Conservation (phyloP, 2,888 invertebrate genomes). For the Venustoraphidia nigricollis region DNA sequence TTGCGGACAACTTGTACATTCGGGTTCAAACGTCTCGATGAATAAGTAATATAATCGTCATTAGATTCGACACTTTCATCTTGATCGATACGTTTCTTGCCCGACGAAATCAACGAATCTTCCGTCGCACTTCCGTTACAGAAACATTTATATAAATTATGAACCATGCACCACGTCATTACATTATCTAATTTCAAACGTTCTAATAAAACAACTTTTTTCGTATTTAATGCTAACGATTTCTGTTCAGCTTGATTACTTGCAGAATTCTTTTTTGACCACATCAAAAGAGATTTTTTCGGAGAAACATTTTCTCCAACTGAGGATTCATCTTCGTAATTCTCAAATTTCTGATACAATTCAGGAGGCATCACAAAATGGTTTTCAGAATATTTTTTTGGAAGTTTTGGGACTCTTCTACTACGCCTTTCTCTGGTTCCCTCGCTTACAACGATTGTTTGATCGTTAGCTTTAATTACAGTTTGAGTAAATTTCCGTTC, state of each 20-base stretch:
- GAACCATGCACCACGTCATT: slow-evolving; percentile 49
- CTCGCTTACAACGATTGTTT: slow-evolving; percentile 44
- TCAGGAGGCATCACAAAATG: slow-evolving; percentile 21
- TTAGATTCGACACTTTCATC: neutral
- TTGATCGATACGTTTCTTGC: neutral
- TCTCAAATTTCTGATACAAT: slow-evolving; percentile 12
- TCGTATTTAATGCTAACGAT: too few species aligned
- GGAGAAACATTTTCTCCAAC: too few species aligned
- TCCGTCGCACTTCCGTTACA: slow-evolving; percentile 33
- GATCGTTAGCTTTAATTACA: slow-evolving; percentile 45
- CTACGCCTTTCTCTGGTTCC: slow-evolving; percentile 29
- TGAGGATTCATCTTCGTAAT: slow-evolving; percentile 3
- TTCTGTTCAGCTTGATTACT: too few species aligned
- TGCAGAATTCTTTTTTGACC: too few species aligned
- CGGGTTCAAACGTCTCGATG: neutral
- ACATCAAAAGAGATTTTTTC: too few species aligned
- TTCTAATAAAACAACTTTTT: too few species aligned
- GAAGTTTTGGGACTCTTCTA: slow-evolving; percentile 39
- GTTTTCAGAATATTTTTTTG: slow-evolving; percentile 41
- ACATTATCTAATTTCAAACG: slow-evolving; percentile 25
- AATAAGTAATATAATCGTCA: neutral
- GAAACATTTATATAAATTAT: slow-evolving; percentile 48
- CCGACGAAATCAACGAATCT: slow-evolving; percentile 12
- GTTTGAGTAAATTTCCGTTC: slow-evolving; percentile 61
- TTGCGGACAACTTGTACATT: neutral